Percentiles rank a stretch among this genome's conserved stretches.
These are phyloP conservation scores for Anguilla pacifica DNA, from an alignment of 2,797 vertebrate species.

Conservation along the genomic window DNA sequence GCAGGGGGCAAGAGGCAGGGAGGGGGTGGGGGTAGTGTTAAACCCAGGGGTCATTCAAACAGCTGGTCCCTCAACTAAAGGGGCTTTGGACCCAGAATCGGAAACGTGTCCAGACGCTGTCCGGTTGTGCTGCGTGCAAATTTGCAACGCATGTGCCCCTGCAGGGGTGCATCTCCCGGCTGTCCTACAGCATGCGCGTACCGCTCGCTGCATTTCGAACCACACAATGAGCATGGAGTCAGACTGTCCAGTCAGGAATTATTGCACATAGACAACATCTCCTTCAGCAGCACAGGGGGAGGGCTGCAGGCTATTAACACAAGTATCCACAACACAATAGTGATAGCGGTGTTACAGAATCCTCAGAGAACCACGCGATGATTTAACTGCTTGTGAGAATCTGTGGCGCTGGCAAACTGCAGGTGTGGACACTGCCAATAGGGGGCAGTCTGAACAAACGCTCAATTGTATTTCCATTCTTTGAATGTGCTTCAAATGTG, in stretches of 20 bases:
- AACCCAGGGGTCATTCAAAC: background rate
- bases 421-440: constrained; percentile 64
- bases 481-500: constrained; percentile 42
- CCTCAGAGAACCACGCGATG: background rate
- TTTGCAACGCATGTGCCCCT: background rate
- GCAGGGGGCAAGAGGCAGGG: too few species aligned
- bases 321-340: constrained; percentile 13
- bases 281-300: constrained; percentile 41
- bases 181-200: background rate
- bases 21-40: background rate
- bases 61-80: background rate
- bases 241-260: constrained; percentile 43
- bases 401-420: constrained; percentile 50
- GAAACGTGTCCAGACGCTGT: background rate
- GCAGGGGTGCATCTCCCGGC: background rate
- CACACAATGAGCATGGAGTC: constrained; percentile 59
- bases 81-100: background rate
- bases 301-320: constrained; percentile 15
- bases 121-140: background rate
- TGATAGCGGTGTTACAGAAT: constrained; percentile 25
- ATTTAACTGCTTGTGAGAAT: background rate
- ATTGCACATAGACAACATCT: constrained; percentile 43
- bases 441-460: constrained; percentile 65
- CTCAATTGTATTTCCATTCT: constrained; percentile 31
- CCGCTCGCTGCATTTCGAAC: background rate